Evolutionary conservation across 1,140 invertebrate genomes (phyloP).

Genomic region (Melipona quadrifasciata): DNA sequence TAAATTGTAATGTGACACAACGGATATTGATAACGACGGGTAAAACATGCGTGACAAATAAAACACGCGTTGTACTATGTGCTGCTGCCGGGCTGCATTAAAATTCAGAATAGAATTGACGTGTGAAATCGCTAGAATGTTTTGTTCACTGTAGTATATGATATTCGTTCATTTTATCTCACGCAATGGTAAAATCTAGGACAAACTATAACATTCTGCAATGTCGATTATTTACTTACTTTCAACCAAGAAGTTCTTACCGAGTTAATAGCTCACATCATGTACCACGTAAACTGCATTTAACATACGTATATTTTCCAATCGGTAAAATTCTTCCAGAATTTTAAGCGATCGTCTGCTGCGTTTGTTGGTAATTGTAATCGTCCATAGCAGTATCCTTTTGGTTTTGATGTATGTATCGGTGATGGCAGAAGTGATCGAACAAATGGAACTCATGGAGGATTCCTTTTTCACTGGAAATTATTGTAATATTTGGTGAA

Average conservation of each 20-base stretch:
- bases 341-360: not conserved
- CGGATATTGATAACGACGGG: not conserved
- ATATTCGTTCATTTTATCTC: not conserved
- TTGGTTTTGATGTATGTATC: too few relatives aligned
- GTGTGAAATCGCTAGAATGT: slow-evolving; percentile 10
- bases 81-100: not conserved
- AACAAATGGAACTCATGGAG: not conserved
- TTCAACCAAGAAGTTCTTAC: slow-evolving; percentile 32
- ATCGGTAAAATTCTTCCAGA: not conserved
- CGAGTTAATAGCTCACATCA: not conserved
- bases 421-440: not conserved
- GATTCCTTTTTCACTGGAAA: not conserved
- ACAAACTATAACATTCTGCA: slow-evolving; percentile 19
- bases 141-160: not conserved
- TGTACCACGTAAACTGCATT: slow-evolving; percentile 12
- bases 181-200: slow-evolving; percentile 37
- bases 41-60: not conserved
- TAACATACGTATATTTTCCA: not conserved
- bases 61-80: not conserved
- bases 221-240: slow-evolving; percentile 46
- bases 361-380: not conserved
- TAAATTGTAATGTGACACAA: not conserved
- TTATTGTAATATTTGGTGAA: not conserved
- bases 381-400: not conserved
- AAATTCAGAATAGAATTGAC: slow-evolving; percentile 1